Evolutionary conservation across 2,888 invertebrate species (phyloP), one percentile per base, ranked within the genome.

Genomic region (Caenorhabditis sinica): DNA sequence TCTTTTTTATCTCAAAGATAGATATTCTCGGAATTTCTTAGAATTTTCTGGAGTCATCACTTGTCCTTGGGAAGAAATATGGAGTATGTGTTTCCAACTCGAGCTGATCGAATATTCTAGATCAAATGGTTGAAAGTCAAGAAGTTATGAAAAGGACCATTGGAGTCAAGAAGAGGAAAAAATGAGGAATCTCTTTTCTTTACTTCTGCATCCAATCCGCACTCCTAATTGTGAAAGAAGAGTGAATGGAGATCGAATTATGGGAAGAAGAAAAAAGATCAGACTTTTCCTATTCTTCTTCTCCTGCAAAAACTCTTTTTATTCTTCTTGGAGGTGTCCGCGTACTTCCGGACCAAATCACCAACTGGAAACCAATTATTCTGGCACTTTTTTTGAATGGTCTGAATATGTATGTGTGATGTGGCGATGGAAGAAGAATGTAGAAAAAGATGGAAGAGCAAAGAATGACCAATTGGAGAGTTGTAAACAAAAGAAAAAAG

Each of bases 361-460:
- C 61, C 75, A 43, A 75, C 66, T 75, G 75, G 75, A 76, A 69
- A 61, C 68, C 68, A 23, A 76, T 76, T 76, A 76, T 76, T 68
- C 63, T 51, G 69, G 77, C 69, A 58, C 40, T 58, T 72, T 58
- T n/a, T 58, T 69, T 13, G 6, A 20, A 69, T 20, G 43, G 33
- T 36, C 68, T 20, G 45, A 20, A 30, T n/a, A n/a, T n/a, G n/a
- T n/a, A n/a, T n/a, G n/a, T 51, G 49, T 51, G 68, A 68, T 51
- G 49, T 51, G 51, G 65, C 36, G 63, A 20, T 25, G 2, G 28
- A 40, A 6, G 40, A 45, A 49, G 60, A 49, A 33, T 74, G 63
- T 73, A 28, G 13, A n/a, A 33, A 56, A 6, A 25, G 51, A 53
- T 51, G 23, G 63, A 63, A 74, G 73, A 74, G 63, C 71, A 58